Evolutionary conservation across 1,140 invertebrate genomes (phyloP).

Genomic region (Euborellia annulipes): DNA sequence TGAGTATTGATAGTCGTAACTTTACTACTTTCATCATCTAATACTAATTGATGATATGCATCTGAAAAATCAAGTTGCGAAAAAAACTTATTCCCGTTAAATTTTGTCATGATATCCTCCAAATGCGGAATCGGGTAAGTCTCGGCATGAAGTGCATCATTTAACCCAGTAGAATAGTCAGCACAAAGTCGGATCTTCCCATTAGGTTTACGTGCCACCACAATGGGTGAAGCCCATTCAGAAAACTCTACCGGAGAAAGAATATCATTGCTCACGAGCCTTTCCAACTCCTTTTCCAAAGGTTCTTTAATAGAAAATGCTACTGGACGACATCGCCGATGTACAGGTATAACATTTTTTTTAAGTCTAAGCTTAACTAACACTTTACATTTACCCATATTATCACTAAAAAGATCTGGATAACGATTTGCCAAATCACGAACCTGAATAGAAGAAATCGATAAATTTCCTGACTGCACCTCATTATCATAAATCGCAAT

Average conservation of each 20-base stretch:
- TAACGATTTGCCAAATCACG: no score
- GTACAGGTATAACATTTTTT: slow-evolving; percentile 16
- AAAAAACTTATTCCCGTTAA: slow-evolving; percentile 12
- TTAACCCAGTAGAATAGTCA: slow-evolving; percentile 25
- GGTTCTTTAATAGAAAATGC: slow-evolving; percentile 25
- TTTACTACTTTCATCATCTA: not conserved
- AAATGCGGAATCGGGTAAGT: slow-evolving; percentile 14
- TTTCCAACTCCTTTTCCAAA: slow-evolving; percentile 26
- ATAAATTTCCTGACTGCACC: no score
- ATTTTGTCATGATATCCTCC: slow-evolving; percentile 14
- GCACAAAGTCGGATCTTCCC: slow-evolving; percentile 27
- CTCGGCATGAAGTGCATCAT: slow-evolving; percentile 11
- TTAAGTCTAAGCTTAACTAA: not conserved
- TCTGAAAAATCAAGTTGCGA: slow-evolving; percentile 12
- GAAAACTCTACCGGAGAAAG: slow-evolving; percentile 16
- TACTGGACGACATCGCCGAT: slow-evolving; percentile 23
- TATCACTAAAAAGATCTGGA: no score
- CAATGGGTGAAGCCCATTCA: slow-evolving; percentile 29
- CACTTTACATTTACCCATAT: no score
- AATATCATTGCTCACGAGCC: slow-evolving; percentile 21
- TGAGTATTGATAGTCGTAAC: slow-evolving; percentile 18
- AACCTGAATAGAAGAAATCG: no score
- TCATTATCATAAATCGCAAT: no score
- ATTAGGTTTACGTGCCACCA: slow-evolving; percentile 29
- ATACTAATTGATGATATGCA: slow-evolving; percentile 1